These are phyloP conservation scores for Platalea minor DNA, from an alignment of 2,797 vertebrate species.

Conservation along the genomic window DNA sequence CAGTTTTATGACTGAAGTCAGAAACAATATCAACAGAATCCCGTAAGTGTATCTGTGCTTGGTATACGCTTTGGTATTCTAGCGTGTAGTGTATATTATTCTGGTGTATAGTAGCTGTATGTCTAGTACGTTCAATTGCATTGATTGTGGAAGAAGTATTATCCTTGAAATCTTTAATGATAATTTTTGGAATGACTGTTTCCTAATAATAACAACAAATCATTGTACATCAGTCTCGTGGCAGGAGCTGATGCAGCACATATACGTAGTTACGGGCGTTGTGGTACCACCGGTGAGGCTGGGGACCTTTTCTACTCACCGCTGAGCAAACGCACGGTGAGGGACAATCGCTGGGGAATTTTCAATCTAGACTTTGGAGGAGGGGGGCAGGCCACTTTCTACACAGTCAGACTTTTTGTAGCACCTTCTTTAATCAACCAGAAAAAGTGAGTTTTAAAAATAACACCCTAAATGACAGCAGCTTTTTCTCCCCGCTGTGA, in stretches of 20 bases:
- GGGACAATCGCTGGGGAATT: neutral
- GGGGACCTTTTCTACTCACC: neutral
- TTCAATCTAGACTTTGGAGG: neutral
- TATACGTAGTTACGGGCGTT: rapidly evolving
- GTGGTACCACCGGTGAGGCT: rapidly evolving
- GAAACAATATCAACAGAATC: neutral
- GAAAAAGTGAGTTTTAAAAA: neutral
- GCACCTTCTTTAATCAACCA: neutral
- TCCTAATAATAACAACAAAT: neutral
- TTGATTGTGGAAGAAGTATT: neutral
- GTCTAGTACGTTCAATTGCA: neutral
- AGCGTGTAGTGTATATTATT: rapidly evolving
- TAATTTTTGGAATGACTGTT: neutral
- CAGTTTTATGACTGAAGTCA: neutral
- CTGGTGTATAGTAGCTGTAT: rapidly evolving
- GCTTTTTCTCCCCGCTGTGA: neutral
- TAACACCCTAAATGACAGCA: no score
- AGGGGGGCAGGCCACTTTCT: neutral
- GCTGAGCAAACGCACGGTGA: rapidly evolving
- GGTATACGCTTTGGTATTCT: neutral
- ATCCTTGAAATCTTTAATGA: neutral
- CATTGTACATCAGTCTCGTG: rapidly evolving
- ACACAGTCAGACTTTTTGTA: no score
- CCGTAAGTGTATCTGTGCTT: neutral
- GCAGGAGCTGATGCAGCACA: neutral